phyloP scores from a whole-genome alignment of 1,140 invertebrate species.

The Archivesica marissinica region DNA sequence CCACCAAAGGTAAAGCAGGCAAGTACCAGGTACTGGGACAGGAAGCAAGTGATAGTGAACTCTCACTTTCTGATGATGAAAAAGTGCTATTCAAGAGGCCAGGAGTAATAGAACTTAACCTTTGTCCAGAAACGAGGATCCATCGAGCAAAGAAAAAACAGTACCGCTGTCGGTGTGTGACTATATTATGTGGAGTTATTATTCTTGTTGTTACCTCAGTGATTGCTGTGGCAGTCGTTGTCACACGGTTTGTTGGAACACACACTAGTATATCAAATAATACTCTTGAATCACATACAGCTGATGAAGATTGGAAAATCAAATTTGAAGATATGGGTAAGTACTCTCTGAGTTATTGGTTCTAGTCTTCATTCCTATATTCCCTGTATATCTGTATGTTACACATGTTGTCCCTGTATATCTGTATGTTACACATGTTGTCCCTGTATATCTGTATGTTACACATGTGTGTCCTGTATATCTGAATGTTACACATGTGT shows the following conservation, averaged over 20 bases:
- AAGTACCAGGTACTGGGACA: not conserved
- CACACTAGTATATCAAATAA: not conserved
- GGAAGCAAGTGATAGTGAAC: slow-evolving; percentile 10
- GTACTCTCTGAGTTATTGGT: not conserved
- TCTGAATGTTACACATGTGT: too few species aligned
- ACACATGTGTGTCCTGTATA: too few species aligned
- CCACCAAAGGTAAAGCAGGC: not conserved
- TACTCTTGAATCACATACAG: too few species aligned
- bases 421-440: too few species aligned
- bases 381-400: too few species aligned
- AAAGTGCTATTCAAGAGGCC: slow-evolving; percentile 35
- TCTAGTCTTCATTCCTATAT: too few species aligned
- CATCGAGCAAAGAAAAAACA: not conserved
- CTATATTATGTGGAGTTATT: not conserved
- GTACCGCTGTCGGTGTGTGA: not conserved
- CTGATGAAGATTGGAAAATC: not conserved
- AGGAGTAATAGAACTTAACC: slow-evolving; percentile 48
- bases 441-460: too few species aligned
- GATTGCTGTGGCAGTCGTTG: not conserved
- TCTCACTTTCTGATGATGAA: slow-evolving; percentile 30
- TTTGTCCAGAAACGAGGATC: slow-evolving; percentile 28
- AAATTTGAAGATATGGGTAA: not conserved
- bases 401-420: too few species aligned
- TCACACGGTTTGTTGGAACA: too few species aligned
- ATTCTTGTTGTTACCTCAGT: not conserved